phyloP scores from a whole-genome alignment of 2,888 invertebrate species.

The Mythimna loreyi region DNA sequence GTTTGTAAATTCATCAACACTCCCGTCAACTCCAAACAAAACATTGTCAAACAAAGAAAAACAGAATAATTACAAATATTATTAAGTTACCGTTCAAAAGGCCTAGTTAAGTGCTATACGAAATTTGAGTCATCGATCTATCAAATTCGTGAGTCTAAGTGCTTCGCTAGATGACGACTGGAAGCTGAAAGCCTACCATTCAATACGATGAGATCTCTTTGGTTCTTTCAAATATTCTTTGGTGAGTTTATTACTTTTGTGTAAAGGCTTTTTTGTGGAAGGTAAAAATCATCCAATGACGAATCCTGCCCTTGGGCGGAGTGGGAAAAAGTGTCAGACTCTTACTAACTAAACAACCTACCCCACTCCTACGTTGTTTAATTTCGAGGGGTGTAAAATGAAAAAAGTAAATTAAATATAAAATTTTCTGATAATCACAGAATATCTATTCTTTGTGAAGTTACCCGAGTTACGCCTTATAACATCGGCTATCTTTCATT shows the following conservation, averaged over 20 bases:
- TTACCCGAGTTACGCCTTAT: too few species aligned
- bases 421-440: too few species aligned
- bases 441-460: too few species aligned
- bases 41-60: background rate
- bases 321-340: too few species aligned
- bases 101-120: constrained; percentile 34
- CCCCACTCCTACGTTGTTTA: too few species aligned
- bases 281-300: too few species aligned
- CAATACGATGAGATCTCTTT: constrained; percentile 22
- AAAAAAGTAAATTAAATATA: too few species aligned
- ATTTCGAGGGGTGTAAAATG: too few species aligned
- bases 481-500: too few species aligned
- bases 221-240: constrained; percentile 20
- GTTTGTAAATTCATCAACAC: background rate
- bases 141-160: constrained; percentile 50
- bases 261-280: too few species aligned
- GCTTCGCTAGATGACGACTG: constrained; percentile 30
- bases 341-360: too few species aligned
- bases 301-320: too few species aligned
- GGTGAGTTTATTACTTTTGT: background rate
- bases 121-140: constrained; percentile 54
- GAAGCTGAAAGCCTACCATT: constrained; percentile 43
- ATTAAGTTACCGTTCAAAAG: constrained; percentile 37
- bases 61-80: constrained; percentile 45
- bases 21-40: background rate